Evolutionary conservation across 2,888 invertebrate species (phyloP).

Genomic region (Macrophya annulata): DNA sequence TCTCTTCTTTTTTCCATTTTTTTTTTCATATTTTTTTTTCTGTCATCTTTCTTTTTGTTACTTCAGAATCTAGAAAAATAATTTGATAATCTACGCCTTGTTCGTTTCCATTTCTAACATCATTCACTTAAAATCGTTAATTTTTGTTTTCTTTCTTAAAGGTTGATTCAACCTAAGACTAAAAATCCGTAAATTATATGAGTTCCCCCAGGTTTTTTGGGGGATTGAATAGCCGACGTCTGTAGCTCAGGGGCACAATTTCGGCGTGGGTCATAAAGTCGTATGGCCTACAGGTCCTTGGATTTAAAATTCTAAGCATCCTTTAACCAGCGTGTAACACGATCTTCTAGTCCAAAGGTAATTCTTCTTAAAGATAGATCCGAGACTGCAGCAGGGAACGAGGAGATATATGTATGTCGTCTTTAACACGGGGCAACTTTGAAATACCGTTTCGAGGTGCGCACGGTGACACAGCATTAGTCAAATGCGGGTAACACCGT

Average conservation of each 20-base stretch:
- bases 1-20: background rate
- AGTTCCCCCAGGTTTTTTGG: background rate
- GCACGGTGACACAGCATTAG: slow-evolving; percentile 54
- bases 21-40: background rate
- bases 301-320: slow-evolving; percentile 49
- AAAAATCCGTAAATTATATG: slow-evolving; percentile 19
- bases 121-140: background rate
- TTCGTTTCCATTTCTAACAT: background rate
- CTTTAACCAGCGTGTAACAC: slow-evolving; percentile 55
- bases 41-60: background rate
- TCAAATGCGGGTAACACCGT: slow-evolving; percentile 52
- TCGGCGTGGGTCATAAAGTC: slow-evolving; percentile 33
- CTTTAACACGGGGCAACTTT: slow-evolving; percentile 51
- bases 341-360: slow-evolving; percentile 44
- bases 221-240: background rate
- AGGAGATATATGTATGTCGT: slow-evolving; percentile 37
- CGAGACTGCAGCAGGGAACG: slow-evolving; percentile 6
- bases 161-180: background rate
- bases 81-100: background rate
- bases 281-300: background rate
- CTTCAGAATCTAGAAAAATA: background rate
- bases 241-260: slow-evolving; percentile 14
- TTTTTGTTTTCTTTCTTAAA: background rate
- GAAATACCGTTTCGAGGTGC: slow-evolving; percentile 49
- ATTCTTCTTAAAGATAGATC: slow-evolving; percentile 54